Conservation (phyloP, 2,888 invertebrate species). For the Clistopyga incitator region DNA sequence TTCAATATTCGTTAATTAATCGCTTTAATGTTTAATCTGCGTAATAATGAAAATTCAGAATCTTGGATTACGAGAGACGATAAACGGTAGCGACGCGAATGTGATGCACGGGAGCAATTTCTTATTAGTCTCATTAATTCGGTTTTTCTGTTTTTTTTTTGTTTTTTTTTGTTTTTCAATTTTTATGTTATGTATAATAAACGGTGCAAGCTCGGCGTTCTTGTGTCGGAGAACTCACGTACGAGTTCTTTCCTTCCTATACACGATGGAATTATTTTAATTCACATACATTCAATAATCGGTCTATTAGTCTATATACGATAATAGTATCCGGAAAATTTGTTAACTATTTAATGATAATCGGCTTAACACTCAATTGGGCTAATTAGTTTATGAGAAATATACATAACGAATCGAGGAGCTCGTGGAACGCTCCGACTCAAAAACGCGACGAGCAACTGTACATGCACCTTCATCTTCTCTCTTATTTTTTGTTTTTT, state of each 20-base stretch:
- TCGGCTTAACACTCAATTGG: slow-evolving; percentile 46
- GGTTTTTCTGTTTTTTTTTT: slow-evolving; percentile 15
- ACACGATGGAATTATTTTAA: slow-evolving; percentile 44
- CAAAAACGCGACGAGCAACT: slow-evolving; percentile 39
- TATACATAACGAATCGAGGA: slow-evolving; percentile 36
- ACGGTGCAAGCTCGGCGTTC: slow-evolving; percentile 44
- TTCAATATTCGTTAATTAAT: slow-evolving; percentile 35
- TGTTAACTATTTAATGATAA: slow-evolving; percentile 45
- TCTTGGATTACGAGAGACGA: slow-evolving; percentile 57
- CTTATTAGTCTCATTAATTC: slow-evolving; percentile 65
- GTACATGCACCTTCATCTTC: slow-evolving; percentile 49
- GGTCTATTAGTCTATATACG: slow-evolving; percentile 30
- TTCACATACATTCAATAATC: slow-evolving; percentile 35
- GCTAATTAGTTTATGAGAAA: slow-evolving; percentile 35
- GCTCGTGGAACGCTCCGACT: slow-evolving; percentile 2
- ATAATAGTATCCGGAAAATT: slow-evolving; percentile 46
- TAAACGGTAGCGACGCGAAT: slow-evolving; percentile 64
- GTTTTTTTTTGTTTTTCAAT: slow-evolving; percentile 14
- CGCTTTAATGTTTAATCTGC: slow-evolving; percentile 46
- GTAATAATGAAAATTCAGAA: slow-evolving; percentile 56
- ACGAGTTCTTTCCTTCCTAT: slow-evolving; percentile 24
- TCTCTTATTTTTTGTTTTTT: slow-evolving; percentile 11
- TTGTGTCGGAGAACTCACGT: slow-evolving; percentile 37
- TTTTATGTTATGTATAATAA: slow-evolving; percentile 52
- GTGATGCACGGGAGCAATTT: slow-evolving; percentile 68